A percentile compares a stretch with the other conserved stretches of the same genome.
Conservation (phyloP, 2,888 invertebrate species). For the Tenthredo livida region DNA sequence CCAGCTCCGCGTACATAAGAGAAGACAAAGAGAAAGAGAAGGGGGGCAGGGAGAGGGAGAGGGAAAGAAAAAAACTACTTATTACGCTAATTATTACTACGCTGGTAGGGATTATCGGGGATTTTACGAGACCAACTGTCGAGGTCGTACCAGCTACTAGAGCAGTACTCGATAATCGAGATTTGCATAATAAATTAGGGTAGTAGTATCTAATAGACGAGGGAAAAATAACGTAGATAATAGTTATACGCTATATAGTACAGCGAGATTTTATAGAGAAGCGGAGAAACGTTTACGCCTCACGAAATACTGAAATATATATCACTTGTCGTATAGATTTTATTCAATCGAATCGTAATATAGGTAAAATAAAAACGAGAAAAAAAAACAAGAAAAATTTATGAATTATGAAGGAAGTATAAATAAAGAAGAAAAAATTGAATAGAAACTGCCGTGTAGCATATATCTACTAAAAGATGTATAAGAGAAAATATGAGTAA, state of each 20-base stretch:
- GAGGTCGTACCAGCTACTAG: background rate
- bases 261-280: background rate
- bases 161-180: background rate
- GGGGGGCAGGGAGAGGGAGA: background rate
- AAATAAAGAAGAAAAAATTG: background rate
- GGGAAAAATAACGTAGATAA: background rate
- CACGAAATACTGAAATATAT: background rate
- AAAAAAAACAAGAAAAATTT: background rate
- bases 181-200: conserved; percentile 6
- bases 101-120: conserved; percentile 33
- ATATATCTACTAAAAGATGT: background rate
- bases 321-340: background rate
- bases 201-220: too few relatives aligned
- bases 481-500: background rate
- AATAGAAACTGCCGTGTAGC: too few relatives aligned
- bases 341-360: background rate
- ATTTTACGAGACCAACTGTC: conserved; percentile 34
- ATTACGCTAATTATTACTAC: conserved; percentile 45
- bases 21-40: background rate
- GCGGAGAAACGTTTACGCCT: background rate
- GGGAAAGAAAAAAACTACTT: conserved; percentile 40
- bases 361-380: background rate
- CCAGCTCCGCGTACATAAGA: background rate
- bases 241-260: background rate
- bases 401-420: background rate